Conservation (phyloP, 2,113 vertebrate genomes). For the Podarcis raffonei region DNA sequence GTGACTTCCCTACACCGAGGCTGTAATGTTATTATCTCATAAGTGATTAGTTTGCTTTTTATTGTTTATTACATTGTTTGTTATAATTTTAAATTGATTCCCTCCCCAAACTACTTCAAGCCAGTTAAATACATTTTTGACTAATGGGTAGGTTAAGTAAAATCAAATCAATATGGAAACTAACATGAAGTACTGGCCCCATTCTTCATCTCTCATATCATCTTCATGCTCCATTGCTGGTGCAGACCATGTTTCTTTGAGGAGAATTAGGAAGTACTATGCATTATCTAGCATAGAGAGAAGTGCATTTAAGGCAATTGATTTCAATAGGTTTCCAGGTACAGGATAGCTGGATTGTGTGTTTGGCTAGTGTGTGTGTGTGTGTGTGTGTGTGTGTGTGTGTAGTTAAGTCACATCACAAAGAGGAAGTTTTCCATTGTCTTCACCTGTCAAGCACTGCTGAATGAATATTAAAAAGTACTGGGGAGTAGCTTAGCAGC, state of each 20-base stretch:
- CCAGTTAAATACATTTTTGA: not conserved
- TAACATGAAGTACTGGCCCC: not conserved
- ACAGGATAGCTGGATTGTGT: not conserved
- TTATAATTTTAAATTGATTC: too few species aligned
- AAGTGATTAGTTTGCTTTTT: not conserved
- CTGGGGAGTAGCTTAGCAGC: conserved; percentile 45
- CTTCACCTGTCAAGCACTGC: not conserved
- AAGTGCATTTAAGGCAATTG: not conserved
- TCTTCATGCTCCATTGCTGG: not conserved
- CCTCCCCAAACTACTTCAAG: not conserved
- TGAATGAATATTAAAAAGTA: not conserved
- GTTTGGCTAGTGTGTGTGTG: not conserved
- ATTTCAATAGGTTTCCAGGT: not conserved
- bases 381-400: not conserved
- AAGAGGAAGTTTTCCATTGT: not conserved
- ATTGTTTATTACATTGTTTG: not conserved
- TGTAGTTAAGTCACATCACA: not conserved
- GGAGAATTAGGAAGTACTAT: not conserved
- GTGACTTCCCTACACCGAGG: not conserved
- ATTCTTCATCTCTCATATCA: not conserved
- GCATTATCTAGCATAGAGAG: not conserved
- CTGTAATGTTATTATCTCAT: not conserved
- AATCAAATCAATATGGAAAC: not conserved
- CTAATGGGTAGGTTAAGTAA: not conserved
- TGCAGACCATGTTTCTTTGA: not conserved